Base-by-base conservation (phyloP, 2,113 vertebrate species). In the Malurus elegans region DNA sequence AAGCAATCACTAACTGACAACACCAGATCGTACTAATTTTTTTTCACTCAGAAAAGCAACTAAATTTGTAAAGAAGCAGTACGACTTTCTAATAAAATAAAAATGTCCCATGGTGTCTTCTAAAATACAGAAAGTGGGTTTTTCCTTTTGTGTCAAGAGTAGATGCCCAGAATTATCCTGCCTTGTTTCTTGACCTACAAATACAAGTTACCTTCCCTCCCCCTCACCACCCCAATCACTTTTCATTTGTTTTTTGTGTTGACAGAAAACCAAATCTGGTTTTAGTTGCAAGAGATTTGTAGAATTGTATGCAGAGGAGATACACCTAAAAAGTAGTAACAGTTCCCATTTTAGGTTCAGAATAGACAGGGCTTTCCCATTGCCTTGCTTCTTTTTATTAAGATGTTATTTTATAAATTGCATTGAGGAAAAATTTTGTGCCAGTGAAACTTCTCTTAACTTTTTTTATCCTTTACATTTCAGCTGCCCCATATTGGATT, bases 21-120 rank as follows among this genome's bases (percentile, higher is more conserved):
- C 42, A 42, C 6, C 3, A 2, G 42, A 34, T 50, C 25, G 48
- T 4, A 2, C 14, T 44, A 2, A 6, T 8, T 26, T 9, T 51
- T 45, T 66, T 54, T 5, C 42, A 38, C 12, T 64, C 10, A 10
- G 16, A 61, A 69, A 69, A 76, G 8, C 16, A n/a, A 28, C 16
- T 56, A 3, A 26, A 58, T 76, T 91, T 84, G 23, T 84, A 18
- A 45, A 54, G 26, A 78, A 86, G 45, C 10, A 31, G 6, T 21
- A 17, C 50, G 6, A 31, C 10, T 80, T 70, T 21, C 21, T 42
- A 65, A 64, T 47, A 38, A 38, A 57, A 8, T 36, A 13, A 61
- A 61, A 93, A 44, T 23, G n/a, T 29, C 17, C 14, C 8, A 3
- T 32, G 8, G 3, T 62, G 18, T 31, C 25, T 50, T 74, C 34